Evolutionary conservation across 2,113 vertebrate species (phyloP).

Genomic region (Odontesthes bonariensis): DNA sequence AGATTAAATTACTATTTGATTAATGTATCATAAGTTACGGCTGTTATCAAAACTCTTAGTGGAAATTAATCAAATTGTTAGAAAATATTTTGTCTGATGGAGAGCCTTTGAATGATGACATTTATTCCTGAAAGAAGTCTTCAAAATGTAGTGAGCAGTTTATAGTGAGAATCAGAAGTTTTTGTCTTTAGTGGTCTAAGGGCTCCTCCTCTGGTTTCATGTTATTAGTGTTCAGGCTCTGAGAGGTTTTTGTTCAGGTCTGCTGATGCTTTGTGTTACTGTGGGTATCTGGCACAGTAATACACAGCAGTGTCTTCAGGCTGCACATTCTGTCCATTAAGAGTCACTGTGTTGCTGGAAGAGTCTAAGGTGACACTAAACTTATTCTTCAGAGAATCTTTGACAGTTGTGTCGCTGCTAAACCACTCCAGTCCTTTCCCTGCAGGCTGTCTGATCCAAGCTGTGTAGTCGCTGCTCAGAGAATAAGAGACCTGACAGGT

Average conservation of each 20-base stretch:
- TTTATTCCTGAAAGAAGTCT: too few relatives aligned
- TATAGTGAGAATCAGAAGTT: too few relatives aligned
- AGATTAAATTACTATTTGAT: too few relatives aligned
- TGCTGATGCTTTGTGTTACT: slow-evolving; percentile 29
- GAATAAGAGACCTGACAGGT: slow-evolving; percentile 31
- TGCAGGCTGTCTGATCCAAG: slow-evolving; percentile 61
- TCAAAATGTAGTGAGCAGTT: too few relatives aligned
- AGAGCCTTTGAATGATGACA: too few relatives aligned
- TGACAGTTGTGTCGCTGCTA: background rate
- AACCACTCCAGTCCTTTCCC: slow-evolving; percentile 12
- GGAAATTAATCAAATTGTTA: too few relatives aligned
- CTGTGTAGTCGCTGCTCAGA: background rate
- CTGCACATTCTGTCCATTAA: slow-evolving; percentile 44
- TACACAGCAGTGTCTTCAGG: slow-evolving; percentile 29
- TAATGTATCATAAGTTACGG: too few relatives aligned
- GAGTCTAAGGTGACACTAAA: background rate
- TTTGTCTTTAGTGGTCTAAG: background rate
- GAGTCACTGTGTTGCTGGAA: background rate
- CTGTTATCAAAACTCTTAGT: too few relatives aligned
- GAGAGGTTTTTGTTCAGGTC: slow-evolving; percentile 27
- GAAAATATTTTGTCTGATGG: too few relatives aligned
- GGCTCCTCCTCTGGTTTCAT: background rate
- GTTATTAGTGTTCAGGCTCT: background rate
- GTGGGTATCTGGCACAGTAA: slow-evolving; percentile 17
- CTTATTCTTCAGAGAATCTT: too few relatives aligned